Conservation (phyloP, 2,797 vertebrate genomes). For the Columba guinea region DNA sequence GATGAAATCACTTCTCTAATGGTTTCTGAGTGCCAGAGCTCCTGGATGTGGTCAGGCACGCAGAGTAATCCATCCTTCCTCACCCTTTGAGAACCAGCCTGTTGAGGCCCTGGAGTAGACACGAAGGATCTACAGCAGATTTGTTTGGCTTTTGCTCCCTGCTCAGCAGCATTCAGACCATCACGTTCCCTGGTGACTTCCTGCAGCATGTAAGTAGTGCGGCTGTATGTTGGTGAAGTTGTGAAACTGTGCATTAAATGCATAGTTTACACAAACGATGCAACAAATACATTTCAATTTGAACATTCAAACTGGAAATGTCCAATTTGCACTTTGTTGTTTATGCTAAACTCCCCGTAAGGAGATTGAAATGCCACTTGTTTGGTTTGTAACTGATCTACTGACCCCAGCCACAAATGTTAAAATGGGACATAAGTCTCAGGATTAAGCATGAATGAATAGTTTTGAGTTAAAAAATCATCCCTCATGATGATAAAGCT, state of each 20-base stretch:
- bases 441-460: background rate
- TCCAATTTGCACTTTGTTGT: background rate
- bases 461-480: background rate
- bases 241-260: background rate
- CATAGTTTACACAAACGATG: background rate
- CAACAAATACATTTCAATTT: fast-evolving
- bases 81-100: background rate
- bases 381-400: background rate
- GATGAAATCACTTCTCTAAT: background rate
- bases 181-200: background rate
- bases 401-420: background rate
- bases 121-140: background rate
- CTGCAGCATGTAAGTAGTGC: background rate
- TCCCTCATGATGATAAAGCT: background rate
- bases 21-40: slow-evolving; percentile 18
- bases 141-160: background rate
- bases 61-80: background rate
- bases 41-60: slow-evolving; percentile 3
- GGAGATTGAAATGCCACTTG: background rate
- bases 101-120: background rate
- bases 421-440: background rate
- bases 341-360: background rate
- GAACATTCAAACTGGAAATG: background rate
- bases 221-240: fast-evolving
- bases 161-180: background rate